Evolutionary conservation across 2,888 invertebrate genomes (phyloP), one percentile per base, ranked within the genome.

Genomic region (Lasiommata megera): DNA sequence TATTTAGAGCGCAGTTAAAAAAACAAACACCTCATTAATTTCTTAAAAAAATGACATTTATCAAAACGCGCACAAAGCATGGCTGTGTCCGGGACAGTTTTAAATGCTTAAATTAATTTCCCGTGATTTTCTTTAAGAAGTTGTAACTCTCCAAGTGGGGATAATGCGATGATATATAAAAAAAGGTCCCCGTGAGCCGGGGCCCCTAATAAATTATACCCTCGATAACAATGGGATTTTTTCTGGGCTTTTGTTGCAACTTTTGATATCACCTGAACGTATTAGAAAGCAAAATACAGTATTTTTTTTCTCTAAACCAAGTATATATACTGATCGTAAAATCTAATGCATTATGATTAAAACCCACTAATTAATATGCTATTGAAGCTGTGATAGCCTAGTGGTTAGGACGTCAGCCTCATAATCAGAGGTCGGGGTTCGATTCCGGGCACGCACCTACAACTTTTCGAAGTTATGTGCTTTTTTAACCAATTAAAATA

Each of bases 131-230:
- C 86, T 89, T 88, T 89, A 90, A 90, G 89, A 89, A 90, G 89
- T 89, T 89, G 88, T 88, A 89, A 88, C 89, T 88, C 83, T 76
- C 87, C 79, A 79, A 85, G 88, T 84, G 84, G 88, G 89, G 88
- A 90, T 90, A 90, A 90, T 89, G 86, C 89, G 90, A 90, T 90
- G 90, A 90, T 90, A 89, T 90, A 90, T 90, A 90, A 90, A 90
- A 88, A 90, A 90, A 90, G 88, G 88, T 84, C 85, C 84, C 88
- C 76, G 79, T 81, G 84, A 82, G 84, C 81, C 82, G 68, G 72
- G 73, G 75, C 81, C 88, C 84, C 85, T 89, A 89, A 91, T 91
- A 91, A 91, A 91, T 91, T 91, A 91, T 84, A 81, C 87, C 86
- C 88, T 85, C 87, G 91, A 91, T 91, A 91, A 91, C 91, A 91